These are phyloP conservation scores for Podarcis raffonei DNA, from an alignment of 2,113 vertebrate species.

Conservation along the genomic window DNA sequence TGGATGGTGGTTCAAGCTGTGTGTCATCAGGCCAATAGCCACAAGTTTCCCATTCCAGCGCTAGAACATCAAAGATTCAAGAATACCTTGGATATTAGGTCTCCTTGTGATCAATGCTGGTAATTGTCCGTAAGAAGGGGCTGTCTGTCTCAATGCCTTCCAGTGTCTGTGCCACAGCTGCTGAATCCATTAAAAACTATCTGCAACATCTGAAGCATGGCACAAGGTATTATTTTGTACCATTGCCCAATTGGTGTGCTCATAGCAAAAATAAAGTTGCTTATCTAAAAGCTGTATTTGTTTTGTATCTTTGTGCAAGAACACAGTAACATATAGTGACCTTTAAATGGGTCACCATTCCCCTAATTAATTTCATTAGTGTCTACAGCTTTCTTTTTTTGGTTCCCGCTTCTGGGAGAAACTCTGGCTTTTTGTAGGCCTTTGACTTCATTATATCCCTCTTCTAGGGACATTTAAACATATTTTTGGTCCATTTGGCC, in stretches of 20 bases:
- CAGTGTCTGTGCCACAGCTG: not conserved
- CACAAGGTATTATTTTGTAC: not conserved
- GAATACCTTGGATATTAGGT: not conserved
- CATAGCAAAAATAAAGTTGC: not conserved
- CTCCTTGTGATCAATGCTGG: not conserved
- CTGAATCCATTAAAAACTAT: not conserved
- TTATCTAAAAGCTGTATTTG: too few relatives aligned
- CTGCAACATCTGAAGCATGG: not conserved
- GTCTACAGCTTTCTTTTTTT: not conserved
- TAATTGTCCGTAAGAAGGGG: not conserved
- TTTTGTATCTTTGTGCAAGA: too few relatives aligned
- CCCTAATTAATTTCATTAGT: not conserved
- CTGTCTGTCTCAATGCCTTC: not conserved
- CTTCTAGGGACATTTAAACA: not conserved
- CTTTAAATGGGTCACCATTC: not conserved
- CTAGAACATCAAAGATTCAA: not conserved
- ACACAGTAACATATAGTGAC: not conserved
- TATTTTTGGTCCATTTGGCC: not conserved
- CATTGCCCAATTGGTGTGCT: not conserved
- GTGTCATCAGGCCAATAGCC: too few relatives aligned
- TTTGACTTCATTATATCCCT: not conserved
- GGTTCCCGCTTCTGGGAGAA: not conserved
- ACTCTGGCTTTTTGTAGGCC: not conserved
- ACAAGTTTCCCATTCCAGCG: too few relatives aligned
- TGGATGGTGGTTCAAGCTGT: too few relatives aligned